Evolutionary conservation across 2,113 vertebrate species (phyloP).

Genomic region (Lophochroa leadbeateri): DNA sequence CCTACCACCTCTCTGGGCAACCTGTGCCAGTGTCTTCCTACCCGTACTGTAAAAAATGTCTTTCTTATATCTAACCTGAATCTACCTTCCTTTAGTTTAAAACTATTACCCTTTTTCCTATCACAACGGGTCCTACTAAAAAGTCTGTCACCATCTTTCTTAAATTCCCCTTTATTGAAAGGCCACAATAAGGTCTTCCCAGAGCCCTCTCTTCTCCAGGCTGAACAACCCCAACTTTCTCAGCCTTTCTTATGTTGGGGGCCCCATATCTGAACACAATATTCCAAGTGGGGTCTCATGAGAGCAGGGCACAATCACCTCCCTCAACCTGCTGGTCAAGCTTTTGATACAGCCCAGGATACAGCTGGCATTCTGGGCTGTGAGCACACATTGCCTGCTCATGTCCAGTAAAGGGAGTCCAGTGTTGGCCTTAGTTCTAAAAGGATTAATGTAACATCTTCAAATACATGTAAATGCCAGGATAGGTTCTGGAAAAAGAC

Average conservation of each 20-base stretch:
- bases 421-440: background rate
- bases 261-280: rapidly evolving
- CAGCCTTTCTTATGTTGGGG: background rate
- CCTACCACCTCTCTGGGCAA: background rate
- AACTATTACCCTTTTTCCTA: background rate
- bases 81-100: background rate
- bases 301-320: background rate
- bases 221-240: background rate
- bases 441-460: background rate
- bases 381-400: rapidly evolving
- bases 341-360: background rate
- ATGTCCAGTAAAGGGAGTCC: background rate
- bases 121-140: background rate
- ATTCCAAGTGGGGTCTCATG: background rate
- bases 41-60: rapidly evolving
- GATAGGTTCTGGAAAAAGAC: background rate
- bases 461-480: background rate
- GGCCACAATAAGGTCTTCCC: no score
- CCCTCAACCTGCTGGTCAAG: rapidly evolving
- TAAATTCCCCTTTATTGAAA: background rate
- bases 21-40: background rate
- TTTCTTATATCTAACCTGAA: background rate
- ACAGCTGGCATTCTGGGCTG: background rate
- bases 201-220: background rate
- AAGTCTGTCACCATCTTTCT: background rate